Evolutionary conservation across 2,113 vertebrate genomes (phyloP).

Genomic region (Corythornis madagascariensis): DNA sequence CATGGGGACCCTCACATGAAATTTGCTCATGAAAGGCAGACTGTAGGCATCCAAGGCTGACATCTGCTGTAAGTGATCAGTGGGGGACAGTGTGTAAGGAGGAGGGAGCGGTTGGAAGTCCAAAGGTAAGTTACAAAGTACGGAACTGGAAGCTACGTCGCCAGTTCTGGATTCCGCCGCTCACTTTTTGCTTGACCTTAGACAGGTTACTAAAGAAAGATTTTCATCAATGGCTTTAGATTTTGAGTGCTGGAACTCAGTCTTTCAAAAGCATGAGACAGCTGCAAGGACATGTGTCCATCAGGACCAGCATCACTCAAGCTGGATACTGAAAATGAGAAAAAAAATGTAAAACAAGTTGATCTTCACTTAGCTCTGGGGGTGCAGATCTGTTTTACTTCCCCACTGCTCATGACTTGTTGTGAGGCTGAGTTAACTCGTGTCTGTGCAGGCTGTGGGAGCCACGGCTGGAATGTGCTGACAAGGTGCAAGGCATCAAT

Average conservation of each 20-base stretch:
- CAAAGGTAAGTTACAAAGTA: conserved; percentile 17
- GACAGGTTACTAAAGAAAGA: not conserved
- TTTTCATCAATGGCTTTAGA: not conserved
- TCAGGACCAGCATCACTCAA: not conserved
- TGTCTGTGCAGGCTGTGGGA: conserved; percentile 33
- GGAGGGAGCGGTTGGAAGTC: not conserved
- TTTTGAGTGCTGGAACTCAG: not conserved
- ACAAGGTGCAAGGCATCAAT: not conserved
- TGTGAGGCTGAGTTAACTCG: conserved; percentile 28
- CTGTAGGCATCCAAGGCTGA: not conserved
- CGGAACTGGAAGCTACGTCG: not conserved
- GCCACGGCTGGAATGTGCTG: not conserved
- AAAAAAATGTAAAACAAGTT: not conserved
- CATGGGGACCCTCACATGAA: not conserved
- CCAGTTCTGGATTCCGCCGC: not conserved
- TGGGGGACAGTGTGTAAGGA: not conserved
- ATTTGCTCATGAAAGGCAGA: not conserved
- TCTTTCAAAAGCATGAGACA: not conserved
- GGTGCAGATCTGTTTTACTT: not conserved
- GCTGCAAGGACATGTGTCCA: not conserved
- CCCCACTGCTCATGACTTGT: not conserved
- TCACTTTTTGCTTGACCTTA: not conserved
- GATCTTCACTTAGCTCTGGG: not conserved
- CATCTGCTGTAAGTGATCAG: not conserved
- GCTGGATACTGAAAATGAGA: not conserved